Conservation (phyloP, 2,113 vertebrate species). For the Pelobates fuscus region DNA sequence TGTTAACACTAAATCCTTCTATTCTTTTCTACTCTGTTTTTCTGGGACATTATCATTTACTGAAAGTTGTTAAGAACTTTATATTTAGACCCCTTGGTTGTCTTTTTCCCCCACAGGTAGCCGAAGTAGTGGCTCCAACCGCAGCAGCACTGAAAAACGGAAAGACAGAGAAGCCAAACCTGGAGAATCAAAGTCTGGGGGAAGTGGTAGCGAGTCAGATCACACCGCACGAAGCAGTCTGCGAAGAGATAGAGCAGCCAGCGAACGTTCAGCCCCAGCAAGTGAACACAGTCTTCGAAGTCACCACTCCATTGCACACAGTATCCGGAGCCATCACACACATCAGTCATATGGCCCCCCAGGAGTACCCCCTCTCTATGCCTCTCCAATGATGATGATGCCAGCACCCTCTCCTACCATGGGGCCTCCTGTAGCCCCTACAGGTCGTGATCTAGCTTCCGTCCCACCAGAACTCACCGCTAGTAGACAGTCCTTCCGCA, state of each 20-base stretch:
- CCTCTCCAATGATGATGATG: conserved; percentile 78
- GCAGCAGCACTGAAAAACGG: conserved; percentile 76
- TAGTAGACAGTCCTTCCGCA: conserved; percentile 92
- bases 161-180: conserved; percentile 73
- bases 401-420: conserved; percentile 71
- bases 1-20: no score
- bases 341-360: conserved; percentile 77
- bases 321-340: conserved; percentile 79
- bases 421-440: conserved; percentile 81
- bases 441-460: conserved; percentile 81
- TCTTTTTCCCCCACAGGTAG: conserved; percentile 83
- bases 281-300: conserved; percentile 85
- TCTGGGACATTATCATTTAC: no score
- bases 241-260: conserved; percentile 74
- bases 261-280: conserved; percentile 71
- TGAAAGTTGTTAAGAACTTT: no score
- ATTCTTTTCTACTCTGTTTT: no score
- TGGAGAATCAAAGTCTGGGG: conserved; percentile 78
- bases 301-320: conserved; percentile 80
- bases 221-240: conserved; percentile 76
- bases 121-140: conserved; percentile 87
- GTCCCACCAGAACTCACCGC: conserved; percentile 94
- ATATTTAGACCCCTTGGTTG: no score
- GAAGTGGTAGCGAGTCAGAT: conserved; percentile 82
- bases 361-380: conserved; percentile 77